phyloP scores from a whole-genome alignment of 2,113 vertebrate genomes.

The Tyto alba region DNA sequence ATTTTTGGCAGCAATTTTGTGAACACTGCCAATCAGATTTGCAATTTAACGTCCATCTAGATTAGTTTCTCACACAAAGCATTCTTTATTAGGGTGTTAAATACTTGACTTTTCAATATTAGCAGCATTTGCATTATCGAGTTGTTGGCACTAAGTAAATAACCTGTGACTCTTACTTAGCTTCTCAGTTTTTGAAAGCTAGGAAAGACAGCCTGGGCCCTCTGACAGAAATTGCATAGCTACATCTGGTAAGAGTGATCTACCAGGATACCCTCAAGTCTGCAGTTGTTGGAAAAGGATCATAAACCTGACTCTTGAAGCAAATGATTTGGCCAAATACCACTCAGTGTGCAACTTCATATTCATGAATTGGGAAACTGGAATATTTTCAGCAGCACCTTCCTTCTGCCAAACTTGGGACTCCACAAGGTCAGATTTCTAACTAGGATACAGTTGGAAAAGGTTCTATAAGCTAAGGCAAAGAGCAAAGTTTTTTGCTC shows the following conservation, averaged over 20 bases:
- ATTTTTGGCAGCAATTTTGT: slow-evolving; percentile 38
- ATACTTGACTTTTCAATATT: slow-evolving; percentile 19
- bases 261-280: neutral
- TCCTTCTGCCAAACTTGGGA: neutral
- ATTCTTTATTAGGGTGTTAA: slow-evolving; percentile 18
- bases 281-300: neutral
- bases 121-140: neutral
- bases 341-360: neutral
- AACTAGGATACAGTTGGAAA: neutral
- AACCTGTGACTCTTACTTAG: neutral
- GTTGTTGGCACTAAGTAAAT: neutral
- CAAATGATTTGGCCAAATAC: neutral
- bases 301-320: neutral
- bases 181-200: neutral
- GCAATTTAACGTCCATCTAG: neutral
- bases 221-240: neutral
- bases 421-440: neutral
- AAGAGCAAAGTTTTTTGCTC: neutral
- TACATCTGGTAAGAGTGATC: neutral
- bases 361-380: slow-evolving; percentile 2
- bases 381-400: neutral
- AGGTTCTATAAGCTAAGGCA: neutral
- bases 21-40: slow-evolving; percentile 42
- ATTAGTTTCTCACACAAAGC: neutral
- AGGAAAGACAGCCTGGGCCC: neutral